A percentile compares a stretch with the other conserved stretches of the same genome.
These are phyloP conservation scores for Stomorhina lunata DNA, from an alignment of 2,888 invertebrate genomes.

Conservation along the genomic window DNA sequence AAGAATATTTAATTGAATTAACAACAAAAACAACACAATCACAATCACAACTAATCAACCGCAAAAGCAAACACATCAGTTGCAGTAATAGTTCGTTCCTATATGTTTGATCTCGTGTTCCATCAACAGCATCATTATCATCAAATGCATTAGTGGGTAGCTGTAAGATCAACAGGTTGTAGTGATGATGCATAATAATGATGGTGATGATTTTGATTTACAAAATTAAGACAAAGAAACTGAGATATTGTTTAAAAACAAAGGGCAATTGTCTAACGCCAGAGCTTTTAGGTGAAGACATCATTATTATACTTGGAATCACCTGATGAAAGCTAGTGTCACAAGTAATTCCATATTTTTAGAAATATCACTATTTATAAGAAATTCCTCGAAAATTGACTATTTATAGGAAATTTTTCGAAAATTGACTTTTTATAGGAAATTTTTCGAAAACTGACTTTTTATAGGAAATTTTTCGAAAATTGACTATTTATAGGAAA, in stretches of 20 bases:
- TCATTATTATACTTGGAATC: background rate
- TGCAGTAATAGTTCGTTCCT: too few species aligned
- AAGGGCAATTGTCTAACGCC: constrained; percentile 12
- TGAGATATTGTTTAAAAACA: background rate
- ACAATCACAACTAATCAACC: constrained; percentile 33
- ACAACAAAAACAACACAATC: too few species aligned
- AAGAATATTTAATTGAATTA: constrained; percentile 64
- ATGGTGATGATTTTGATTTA: constrained; percentile 32
- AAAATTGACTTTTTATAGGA: too few species aligned
- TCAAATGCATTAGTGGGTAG: background rate
- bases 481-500: too few species aligned
- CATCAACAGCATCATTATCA: constrained; percentile 11
- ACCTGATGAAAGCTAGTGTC: too few species aligned
- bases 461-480: too few species aligned
- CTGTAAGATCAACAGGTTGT: too few species aligned
- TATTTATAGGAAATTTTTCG: too few species aligned
- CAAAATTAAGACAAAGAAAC: constrained; percentile 46
- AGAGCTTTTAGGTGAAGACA: background rate
- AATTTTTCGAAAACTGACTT: too few species aligned
- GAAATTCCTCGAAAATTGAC: too few species aligned
- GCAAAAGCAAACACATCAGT: background rate
- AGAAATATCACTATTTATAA: too few species aligned
- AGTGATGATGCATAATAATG: background rate
- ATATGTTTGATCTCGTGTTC: background rate
- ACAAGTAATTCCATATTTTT: too few species aligned